These are phyloP conservation scores for Sarcophaga carnaria DNA, from an alignment of 2,888 invertebrate genomes.

Conservation along the genomic window DNA sequence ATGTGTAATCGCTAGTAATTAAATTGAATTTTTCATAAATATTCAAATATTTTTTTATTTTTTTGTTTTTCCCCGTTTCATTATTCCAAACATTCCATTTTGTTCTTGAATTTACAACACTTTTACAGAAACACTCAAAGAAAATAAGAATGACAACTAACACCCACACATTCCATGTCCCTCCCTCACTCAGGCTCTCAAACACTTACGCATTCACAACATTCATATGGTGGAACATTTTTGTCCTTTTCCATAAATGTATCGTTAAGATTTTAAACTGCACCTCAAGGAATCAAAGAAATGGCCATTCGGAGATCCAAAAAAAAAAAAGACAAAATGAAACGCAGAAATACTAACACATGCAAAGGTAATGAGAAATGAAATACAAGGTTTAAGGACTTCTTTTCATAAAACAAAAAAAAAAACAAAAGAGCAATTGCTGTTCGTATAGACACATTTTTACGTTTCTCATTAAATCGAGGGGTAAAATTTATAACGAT, in stretches of 20 bases:
- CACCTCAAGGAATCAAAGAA: constrained; percentile 80
- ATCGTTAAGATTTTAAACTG: constrained; percentile 74
- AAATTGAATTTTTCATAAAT: constrained; percentile 82
- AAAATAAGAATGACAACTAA: constrained; percentile 16
- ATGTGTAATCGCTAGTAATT: constrained; percentile 79
- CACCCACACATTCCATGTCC: not conserved
- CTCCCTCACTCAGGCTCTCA: not conserved
- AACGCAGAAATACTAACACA: constrained; percentile 26
- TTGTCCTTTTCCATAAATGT: constrained; percentile 70
- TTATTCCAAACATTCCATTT: not conserved
- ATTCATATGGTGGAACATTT: constrained; percentile 71
- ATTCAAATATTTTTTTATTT: constrained; percentile 61
- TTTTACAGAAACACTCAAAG: not conserved
- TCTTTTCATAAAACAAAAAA: constrained; percentile 37
- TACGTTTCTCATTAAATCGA: constrained; percentile 32
- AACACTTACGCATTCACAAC: constrained; percentile 73
- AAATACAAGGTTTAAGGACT: constrained; percentile 35
- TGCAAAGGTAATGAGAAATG: constrained; percentile 66
- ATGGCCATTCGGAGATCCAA: constrained; percentile 64
- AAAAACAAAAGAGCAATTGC: not conserved
- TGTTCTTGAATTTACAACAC: constrained; percentile 22
- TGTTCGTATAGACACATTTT: not conserved
- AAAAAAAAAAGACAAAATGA: constrained; percentile 15
- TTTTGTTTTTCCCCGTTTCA: constrained; percentile 23
- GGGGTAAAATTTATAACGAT: constrained; percentile 20